A percentile compares a stretch with the other conserved stretches of the same genome.
These are phyloP conservation scores for Lerista edwardsae DNA, from an alignment of 2,797 vertebrate genomes.

Conservation along the genomic window DNA sequence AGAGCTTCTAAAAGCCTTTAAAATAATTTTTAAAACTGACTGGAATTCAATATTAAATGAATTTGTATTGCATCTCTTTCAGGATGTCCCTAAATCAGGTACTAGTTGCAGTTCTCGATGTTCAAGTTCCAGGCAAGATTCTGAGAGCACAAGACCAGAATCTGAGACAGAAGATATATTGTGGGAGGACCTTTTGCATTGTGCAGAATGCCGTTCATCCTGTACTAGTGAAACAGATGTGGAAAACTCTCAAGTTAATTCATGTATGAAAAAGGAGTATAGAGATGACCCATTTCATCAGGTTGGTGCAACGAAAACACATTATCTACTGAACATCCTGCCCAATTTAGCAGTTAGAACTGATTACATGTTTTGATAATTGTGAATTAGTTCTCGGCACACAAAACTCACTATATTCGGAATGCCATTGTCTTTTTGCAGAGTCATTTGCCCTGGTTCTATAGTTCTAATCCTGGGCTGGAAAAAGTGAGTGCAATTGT, in stretches of 20 bases:
- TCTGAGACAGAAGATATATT: slow-evolving; percentile 96
- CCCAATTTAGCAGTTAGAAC: slow-evolving; percentile 10
- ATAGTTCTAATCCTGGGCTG: slow-evolving; percentile 92
- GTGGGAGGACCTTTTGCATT: slow-evolving; percentile 98
- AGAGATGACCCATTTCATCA: slow-evolving; percentile 98
- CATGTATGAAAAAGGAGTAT: slow-evolving; percentile 91
- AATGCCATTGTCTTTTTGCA: slow-evolving; percentile 60
- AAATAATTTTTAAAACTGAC: not conserved
- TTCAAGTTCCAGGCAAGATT: slow-evolving; percentile 94
- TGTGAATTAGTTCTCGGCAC: not conserved
- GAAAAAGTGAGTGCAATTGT: slow-evolving; percentile 98
- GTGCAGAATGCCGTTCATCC: slow-evolving; percentile 93
- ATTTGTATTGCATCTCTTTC: slow-evolving; percentile 63
- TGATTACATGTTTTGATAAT: slow-evolving; percentile 3
- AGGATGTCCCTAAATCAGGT: slow-evolving; percentile 92
- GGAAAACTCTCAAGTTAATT: slow-evolving; percentile 85
- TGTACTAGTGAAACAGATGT: slow-evolving; percentile 94
- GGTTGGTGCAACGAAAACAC: slow-evolving; percentile 73
- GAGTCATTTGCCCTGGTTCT: slow-evolving; percentile 94
- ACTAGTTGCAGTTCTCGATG: slow-evolving; percentile 96
- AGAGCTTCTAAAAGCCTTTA: too few relatives aligned
- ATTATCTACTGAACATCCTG: not conserved
- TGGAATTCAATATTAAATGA: not conserved
- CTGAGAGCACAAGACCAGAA: slow-evolving; percentile 92
- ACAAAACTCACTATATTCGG: not conserved